A percentile compares a stretch with the other conserved stretches of the same genome.
Evolutionary conservation across 1,140 invertebrate species (phyloP).

Genomic region (Aphelinus certus): DNA sequence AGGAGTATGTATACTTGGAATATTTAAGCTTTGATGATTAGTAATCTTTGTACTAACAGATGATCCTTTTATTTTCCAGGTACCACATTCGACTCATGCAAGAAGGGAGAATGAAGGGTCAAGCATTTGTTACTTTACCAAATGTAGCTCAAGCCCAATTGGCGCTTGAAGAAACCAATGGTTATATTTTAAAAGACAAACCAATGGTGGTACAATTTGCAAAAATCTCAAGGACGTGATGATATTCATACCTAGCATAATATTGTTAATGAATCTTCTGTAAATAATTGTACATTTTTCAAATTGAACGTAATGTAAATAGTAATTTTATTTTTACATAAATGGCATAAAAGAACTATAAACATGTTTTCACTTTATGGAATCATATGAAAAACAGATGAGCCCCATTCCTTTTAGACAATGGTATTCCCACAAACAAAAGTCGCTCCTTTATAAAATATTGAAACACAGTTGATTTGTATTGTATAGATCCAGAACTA

Average conservation of each 20-base stretch:
- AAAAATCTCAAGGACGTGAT: constrained; percentile 63
- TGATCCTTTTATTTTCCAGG: constrained; percentile 44
- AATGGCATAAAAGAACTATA: too few relatives aligned
- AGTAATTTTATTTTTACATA: too few relatives aligned
- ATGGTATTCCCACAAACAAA: too few relatives aligned
- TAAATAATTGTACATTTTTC: constrained; percentile 11
- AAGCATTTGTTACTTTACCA: constrained; percentile 90
- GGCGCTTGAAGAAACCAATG: constrained; percentile 88
- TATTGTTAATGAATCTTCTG: not conserved
- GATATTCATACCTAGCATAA: not conserved
- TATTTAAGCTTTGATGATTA: not conserved
- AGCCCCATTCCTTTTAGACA: too few relatives aligned
- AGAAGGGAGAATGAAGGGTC: constrained; percentile 95
- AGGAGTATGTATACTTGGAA: constrained; percentile 60
- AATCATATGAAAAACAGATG: too few relatives aligned
- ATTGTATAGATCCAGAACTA: too few relatives aligned
- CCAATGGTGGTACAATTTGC: constrained; percentile 93
- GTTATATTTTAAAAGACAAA: constrained; percentile 86
- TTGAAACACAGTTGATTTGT: too few relatives aligned
- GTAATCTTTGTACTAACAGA: not conserved
- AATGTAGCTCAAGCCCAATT: constrained; percentile 75
- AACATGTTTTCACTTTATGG: too few relatives aligned
- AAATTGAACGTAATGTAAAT: too few relatives aligned
- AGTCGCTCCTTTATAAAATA: too few relatives aligned
- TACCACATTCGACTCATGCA: constrained; percentile 93